Evolutionary conservation across 2,888 invertebrate species (phyloP).

Genomic region (Papilio protenor): DNA sequence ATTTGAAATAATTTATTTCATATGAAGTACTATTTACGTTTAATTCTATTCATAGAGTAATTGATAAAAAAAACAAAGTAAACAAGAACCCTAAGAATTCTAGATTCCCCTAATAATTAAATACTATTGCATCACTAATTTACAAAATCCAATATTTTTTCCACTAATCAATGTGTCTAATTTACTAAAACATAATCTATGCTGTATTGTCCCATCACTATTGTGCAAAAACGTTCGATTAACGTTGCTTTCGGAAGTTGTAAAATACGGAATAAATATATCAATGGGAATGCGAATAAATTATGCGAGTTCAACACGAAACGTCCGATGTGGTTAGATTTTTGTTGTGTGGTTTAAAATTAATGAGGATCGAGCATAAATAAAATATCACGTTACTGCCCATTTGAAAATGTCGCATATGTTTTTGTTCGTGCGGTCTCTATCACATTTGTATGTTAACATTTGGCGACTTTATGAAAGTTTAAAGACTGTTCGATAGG

Average conservation of each 20-base stretch:
- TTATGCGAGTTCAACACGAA: slow-evolving; percentile 69
- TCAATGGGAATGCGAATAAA: slow-evolving; percentile 65
- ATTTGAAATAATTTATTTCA: too few species aligned
- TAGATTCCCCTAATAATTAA: too few species aligned
- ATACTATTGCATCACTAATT: too few species aligned
- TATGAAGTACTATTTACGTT: too few species aligned
- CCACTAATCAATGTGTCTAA: neutral
- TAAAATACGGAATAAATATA: slow-evolving; percentile 76
- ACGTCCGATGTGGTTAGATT: slow-evolving; percentile 47
- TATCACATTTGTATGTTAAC: slow-evolving; percentile 45
- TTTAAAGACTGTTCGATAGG: neutral
- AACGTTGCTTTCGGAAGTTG: slow-evolving; percentile 66
- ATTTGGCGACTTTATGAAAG: slow-evolving; percentile 7
- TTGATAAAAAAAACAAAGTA: too few species aligned
- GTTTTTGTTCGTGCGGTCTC: slow-evolving; percentile 50
- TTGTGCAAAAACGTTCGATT: slow-evolving; percentile 62
- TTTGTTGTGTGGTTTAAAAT: slow-evolving; percentile 52
- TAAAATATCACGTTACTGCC: slow-evolving; percentile 48
- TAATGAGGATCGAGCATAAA: slow-evolving; percentile 42
- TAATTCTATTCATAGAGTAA: too few species aligned
- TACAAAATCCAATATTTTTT: too few species aligned
- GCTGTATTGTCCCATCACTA: slow-evolving; percentile 54
- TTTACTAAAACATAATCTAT: neutral
- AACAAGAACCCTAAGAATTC: too few species aligned
- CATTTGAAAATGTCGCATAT: slow-evolving; percentile 34